Evolutionary conservation across 2,888 invertebrate species (phyloP), one percentile per base, ranked within the genome.

Genomic region (Cataglyphis cursor): DNA sequence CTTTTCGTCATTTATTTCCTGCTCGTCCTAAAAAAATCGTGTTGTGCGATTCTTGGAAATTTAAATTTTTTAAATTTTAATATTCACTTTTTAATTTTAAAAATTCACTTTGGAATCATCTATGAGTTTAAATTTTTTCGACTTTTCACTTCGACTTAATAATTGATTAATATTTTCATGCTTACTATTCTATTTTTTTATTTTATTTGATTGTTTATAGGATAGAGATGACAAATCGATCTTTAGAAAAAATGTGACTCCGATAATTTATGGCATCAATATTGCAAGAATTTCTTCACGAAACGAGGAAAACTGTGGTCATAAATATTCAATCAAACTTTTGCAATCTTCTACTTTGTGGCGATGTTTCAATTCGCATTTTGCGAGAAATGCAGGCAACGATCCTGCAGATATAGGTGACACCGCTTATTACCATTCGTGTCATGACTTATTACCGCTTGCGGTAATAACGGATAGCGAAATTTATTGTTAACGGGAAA

Each of bases 361-460:
- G 62, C 15, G n/a, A 57, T 28, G 15, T 41, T 76, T 68, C 54
- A 54, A 24, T 12, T 15, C 21, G 38, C 21, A 44, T 24, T 31
- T 24, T 31, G 15, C 38, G 6, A 78, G 68, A 78, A 87, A 74
- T n/a, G 18, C 61, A 59, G 82, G 31, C n/a, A 41, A 38, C 15
- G 66, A 73, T 64, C 66, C 51, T 59, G 44, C 38, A 35, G 41
- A 54, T 70, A 18, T 84, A 87, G 81, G 83, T 83, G 85, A 85
- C 83, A 87, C 68, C 83, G 83, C 82, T 87, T 87, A 88, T 89
- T 89, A 88, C 78, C 88, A 75, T 85, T 87, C 66, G 81, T 57
- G 51, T 59, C 85, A 62, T 88, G 87, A 88, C 88, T 88, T 88
- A 88, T 88, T 84, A 88, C 78, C 81, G 54, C 21, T 59, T 72